Evolutionary conservation across 2,113 vertebrate genomes (phyloP), one percentile per base, ranked within the genome.

Genomic region (Morone saxatilis): DNA sequence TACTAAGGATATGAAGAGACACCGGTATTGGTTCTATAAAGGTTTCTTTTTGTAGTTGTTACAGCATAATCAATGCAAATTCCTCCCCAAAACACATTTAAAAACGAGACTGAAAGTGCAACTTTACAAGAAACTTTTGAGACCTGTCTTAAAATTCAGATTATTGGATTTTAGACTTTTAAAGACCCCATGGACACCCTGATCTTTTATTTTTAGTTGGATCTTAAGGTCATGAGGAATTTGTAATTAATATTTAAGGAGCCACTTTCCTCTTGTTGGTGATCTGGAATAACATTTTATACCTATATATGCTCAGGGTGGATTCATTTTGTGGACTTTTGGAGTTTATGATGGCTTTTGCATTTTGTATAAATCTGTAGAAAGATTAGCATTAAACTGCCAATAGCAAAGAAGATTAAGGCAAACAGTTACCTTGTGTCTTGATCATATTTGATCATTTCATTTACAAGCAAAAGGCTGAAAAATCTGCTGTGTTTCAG

Each of bases 241-340:
- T 36, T 38, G 6, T 31, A 7, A 48, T 62, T 25, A 20, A 7
- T 48, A 10, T 76, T 47, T 38, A 6, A 57, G 66, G 22, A 45
- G 53, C 17, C 38, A 10, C 38, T 12, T 16, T 85, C 43, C 45
- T 57, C 36, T 71, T 40, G 68, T 56, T 47, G 59, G 20, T 70
- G 17, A 6, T 36, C 22, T 61, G 53, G 45, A 66, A 8, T 71
- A 48, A 76, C 43, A 17, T 3, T 57, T 36, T 45, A 54, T 36
- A 43, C 31, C 31, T 31, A 31, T 31, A 73, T 14, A 22, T 43
- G 47, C 20, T 36, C 16, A 47, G 31, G 48, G 12, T 13, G 22
- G 56, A 31, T 14, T 31, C 11, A 25, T 25, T 57, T 25, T 25
- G 10, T 22, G 22, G 10, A 12, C 22, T 57, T 22, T 54, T 20